Conservation (phyloP, 2,888 invertebrate species). For the Apamea monoglypha region DNA sequence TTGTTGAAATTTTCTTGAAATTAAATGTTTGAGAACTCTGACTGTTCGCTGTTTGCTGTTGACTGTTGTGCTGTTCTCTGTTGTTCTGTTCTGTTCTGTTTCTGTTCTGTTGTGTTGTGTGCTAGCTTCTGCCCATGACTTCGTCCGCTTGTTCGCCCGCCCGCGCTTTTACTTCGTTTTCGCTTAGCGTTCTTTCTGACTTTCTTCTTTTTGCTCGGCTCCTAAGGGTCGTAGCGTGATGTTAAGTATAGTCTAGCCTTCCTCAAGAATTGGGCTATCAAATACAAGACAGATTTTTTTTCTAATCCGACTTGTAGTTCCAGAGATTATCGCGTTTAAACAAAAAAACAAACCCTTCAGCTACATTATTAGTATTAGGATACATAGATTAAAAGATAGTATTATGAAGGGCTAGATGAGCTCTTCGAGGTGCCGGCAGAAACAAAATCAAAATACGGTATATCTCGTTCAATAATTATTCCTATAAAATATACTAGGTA, state of each 20-base stretch:
- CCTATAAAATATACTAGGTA: too few relatives aligned
- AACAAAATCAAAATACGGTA: too few relatives aligned
- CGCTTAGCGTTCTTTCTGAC: neutral
- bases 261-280: neutral
- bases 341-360: neutral
- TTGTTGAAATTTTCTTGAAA: neutral
- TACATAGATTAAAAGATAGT: too few relatives aligned
- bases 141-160: neutral
- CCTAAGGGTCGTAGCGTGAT: neutral
- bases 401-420: too few relatives aligned
- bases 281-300: neutral
- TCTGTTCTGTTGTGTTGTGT: too few relatives aligned
- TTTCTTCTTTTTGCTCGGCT: neutral
- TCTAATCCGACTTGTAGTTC: neutral
- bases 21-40: slow-evolving; percentile 12
- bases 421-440: too few relatives aligned
- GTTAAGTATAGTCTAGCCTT: neutral
- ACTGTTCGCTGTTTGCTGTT: too few relatives aligned
- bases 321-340: too few relatives aligned
- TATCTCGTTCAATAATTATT: too few relatives aligned
- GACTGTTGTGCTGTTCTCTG: too few relatives aligned
- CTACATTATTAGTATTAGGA: neutral
- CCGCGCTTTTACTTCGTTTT: neutral
- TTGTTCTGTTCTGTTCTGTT: too few relatives aligned
- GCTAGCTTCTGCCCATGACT: neutral